Evolutionary conservation across 2,888 invertebrate species (phyloP).

Genomic region (Isoperla grammatica): DNA sequence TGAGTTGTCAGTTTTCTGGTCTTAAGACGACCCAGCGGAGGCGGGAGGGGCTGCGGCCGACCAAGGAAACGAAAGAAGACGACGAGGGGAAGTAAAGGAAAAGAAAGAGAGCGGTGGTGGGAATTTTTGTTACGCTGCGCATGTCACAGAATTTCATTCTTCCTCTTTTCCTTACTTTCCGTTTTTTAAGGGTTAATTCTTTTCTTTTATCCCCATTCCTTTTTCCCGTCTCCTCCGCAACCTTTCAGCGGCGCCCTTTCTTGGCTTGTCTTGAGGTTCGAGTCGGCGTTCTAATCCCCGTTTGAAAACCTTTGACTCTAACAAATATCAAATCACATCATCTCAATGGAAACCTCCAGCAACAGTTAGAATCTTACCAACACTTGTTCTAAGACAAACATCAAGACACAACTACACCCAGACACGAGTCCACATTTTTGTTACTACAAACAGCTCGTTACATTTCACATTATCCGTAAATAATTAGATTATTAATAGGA

Average conservation of each 20-base stretch:
- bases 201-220: slow-evolving; percentile 14
- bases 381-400: too few relatives aligned
- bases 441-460: too few relatives aligned
- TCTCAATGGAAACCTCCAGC: too few relatives aligned
- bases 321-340: too few relatives aligned
- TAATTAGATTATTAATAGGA: too few relatives aligned
- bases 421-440: too few relatives aligned
- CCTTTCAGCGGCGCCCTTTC: slow-evolving; percentile 26
- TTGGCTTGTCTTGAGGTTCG: slow-evolving; percentile 30
- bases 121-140: slow-evolving; percentile 26
- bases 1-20: slow-evolving; percentile 26
- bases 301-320: slow-evolving; percentile 8
- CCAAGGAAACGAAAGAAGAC: slow-evolving; percentile 29
- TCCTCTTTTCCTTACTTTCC: slow-evolving; percentile 19
- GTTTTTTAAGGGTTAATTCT: slow-evolving; percentile 15
- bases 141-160: slow-evolving; percentile 25
- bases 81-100: slow-evolving; percentile 15
- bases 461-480: too few relatives aligned
- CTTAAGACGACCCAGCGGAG: slow-evolving; percentile 22
- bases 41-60: slow-evolving; percentile 24
- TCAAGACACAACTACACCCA: too few relatives aligned
- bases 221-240: slow-evolving; percentile 18
- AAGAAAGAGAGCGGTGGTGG: slow-evolving; percentile 22
- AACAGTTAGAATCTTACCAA: too few relatives aligned
- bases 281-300: slow-evolving; percentile 17